Evolutionary conservation across 2,888 invertebrate genomes (phyloP), one percentile per base, ranked within the genome.

Genomic region (Amblyjoppa fuscipennis): DNA sequence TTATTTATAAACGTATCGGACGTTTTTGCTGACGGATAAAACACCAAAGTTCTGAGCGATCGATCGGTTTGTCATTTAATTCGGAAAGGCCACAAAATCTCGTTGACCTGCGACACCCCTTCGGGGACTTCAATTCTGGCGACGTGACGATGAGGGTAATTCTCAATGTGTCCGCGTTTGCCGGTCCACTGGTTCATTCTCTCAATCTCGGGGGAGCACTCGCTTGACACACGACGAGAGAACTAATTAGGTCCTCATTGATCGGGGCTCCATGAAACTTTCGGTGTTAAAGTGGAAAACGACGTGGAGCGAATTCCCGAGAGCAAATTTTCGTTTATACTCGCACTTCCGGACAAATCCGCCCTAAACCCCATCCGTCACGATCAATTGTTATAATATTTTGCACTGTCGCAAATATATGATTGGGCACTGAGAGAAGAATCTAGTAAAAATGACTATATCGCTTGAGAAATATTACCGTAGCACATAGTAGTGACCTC

Each of bases 171-270:
- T 70, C 81, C 70, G 45, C 77, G 31, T 45, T 61, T 49, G 25
- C 75, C 38, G 56, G 81, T 61, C 53, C 41, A n/a, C 64, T 49
- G 69, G 56, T 76, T 76, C 70, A 31, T 38, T 64, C 38, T 31
- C 64, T 64, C 64, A 64, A 64, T 74, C 59, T 38, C 13, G 41
- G 64, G 45, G 68, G 66, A 73, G 49, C 66, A 73, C 49, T 68
- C 69, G 38, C 59, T 51, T 41, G 71, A 71, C 71, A 66, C 66
- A 16, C 82, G 20, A 75, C 68, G 59, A 59, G 59, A 59, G 80
- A 85, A 80, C 83, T 85, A 85, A 85, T 85, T 85, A 80, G 83
- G 79, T 79, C 68, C 83, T 83, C 80, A 83, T 83, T 80, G 83
- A 85, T 76, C 80, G 59, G 49, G 25, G 68, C 28, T 59, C 68